Evolutionary conservation across 2,797 vertebrate species (phyloP).

Genomic region (Sebastes itinus): DNA sequence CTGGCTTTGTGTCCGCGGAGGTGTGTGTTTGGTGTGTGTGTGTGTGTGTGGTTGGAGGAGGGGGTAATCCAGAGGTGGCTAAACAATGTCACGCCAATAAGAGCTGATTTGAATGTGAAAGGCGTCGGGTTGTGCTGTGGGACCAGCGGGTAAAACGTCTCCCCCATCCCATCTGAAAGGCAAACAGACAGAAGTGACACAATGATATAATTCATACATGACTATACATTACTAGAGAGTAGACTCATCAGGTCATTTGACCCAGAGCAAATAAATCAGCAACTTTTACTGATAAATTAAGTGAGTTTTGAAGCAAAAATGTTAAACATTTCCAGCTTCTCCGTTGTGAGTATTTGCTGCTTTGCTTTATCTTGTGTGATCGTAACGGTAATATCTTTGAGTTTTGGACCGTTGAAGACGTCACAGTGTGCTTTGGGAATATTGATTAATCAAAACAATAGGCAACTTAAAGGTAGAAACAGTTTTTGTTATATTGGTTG

Average conservation of each 20-base stretch:
- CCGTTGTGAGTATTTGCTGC: too few relatives aligned
- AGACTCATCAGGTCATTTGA: background rate
- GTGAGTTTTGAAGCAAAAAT: background rate
- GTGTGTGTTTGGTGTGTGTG: conserved; percentile 14
- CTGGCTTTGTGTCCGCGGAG: conserved; percentile 10
- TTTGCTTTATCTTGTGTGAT: background rate
- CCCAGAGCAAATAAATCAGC: background rate
- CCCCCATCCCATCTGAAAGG: conserved; percentile 4
- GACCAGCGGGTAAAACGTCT: background rate
- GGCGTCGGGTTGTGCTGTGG: background rate
- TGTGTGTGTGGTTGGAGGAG: conserved; percentile 20
- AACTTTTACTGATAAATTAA: background rate
- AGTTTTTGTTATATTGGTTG: too few relatives aligned
- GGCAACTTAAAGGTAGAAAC: too few relatives aligned
- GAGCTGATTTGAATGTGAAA: conserved; percentile 67
- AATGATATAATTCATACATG: background rate
- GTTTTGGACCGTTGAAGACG: background rate
- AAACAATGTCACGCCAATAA: conserved; percentile 63
- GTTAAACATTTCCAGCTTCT: background rate
- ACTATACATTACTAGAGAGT: background rate
- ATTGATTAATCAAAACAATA: background rate
- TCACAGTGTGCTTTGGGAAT: rapidly evolving
- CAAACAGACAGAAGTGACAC: conserved; percentile 2
- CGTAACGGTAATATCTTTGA: rapidly evolving
- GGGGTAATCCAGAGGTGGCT: conserved; percentile 47